phyloP scores from a whole-genome alignment of 2,797 vertebrate species.

The Siniperca scherzeri region DNA sequence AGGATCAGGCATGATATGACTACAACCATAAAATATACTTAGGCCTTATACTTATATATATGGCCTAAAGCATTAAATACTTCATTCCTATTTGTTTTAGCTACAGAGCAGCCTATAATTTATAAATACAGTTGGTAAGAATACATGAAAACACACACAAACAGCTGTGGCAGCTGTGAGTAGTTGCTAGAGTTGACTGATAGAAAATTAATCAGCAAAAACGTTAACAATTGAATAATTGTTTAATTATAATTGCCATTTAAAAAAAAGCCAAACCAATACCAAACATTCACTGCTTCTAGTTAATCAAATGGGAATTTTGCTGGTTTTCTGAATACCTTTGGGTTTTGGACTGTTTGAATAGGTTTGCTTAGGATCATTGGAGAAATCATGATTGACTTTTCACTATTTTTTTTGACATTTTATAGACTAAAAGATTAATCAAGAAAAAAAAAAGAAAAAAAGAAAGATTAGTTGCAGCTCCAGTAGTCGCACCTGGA shows the following conservation, averaged over 20 bases:
- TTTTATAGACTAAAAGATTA: not conserved
- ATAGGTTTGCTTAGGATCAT: not conserved
- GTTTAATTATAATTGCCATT: not conserved
- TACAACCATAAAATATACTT: conserved; percentile 9
- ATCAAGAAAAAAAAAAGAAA: too few relatives aligned
- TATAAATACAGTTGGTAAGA: not conserved
- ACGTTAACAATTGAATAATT: not conserved
- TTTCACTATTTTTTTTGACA: not conserved
- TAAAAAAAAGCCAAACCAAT: not conserved
- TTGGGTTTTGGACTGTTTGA: not conserved
- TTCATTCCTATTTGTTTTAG: not conserved
- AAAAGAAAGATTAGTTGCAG: not conserved
- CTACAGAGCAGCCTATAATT: not conserved
- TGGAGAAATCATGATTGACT: not conserved
- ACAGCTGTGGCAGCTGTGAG: not conserved
- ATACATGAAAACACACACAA: conserved; percentile 1
- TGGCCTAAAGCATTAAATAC: not conserved
- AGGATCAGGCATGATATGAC: conserved; percentile 29
- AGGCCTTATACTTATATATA: not conserved
- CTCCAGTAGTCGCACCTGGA: not conserved
- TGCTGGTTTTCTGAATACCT: not conserved
- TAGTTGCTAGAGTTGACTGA: not conserved
- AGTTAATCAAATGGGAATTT: not conserved
- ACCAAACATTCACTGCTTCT: not conserved
- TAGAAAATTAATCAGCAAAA: not conserved